phyloP scores from a whole-genome alignment of 1,140 invertebrate species.

The Macrotrachela quadricornifera region DNA sequence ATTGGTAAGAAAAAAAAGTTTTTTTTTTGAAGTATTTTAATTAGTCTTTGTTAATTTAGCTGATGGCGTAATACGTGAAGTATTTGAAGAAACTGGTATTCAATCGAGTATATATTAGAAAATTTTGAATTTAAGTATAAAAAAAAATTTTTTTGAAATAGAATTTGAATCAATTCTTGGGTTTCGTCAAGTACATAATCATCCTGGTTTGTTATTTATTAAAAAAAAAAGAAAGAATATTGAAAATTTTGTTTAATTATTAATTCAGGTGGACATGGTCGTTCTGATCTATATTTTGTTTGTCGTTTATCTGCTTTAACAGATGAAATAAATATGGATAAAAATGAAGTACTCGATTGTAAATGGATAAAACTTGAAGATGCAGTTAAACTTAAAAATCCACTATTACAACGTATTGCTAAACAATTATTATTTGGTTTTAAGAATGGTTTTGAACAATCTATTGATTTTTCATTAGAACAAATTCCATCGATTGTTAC shows the following conservation, averaged over 20 bases:
- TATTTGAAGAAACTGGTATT: no score
- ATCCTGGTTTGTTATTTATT: neutral
- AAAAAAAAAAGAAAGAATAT: neutral
- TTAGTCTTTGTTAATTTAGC: no score
- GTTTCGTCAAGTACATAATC: neutral
- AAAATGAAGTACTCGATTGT: neutral
- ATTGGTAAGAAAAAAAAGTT: no score
- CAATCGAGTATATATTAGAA: no score
- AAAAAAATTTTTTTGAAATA: neutral
- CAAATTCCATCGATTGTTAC: neutral
- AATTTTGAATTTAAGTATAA: neutral
- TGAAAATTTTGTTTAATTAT: neutral
- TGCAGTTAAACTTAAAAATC: no score
- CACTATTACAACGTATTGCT: no score
- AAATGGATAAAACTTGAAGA: no score
- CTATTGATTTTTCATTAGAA: neutral
- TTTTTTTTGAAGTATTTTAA: no score
- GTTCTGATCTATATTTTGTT: neutral
- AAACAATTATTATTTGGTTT: neutral
- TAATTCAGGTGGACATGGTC: neutral
- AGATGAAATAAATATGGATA: neutral
- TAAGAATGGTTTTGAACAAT: neutral
- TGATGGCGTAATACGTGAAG: no score
- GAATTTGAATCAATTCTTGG: neutral
- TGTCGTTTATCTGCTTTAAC: neutral